A percentile compares a stretch with the other conserved stretches of the same genome.
Conservation (phyloP, 2,113 vertebrate genomes). For the Lepisosteus oculatus region DNA sequence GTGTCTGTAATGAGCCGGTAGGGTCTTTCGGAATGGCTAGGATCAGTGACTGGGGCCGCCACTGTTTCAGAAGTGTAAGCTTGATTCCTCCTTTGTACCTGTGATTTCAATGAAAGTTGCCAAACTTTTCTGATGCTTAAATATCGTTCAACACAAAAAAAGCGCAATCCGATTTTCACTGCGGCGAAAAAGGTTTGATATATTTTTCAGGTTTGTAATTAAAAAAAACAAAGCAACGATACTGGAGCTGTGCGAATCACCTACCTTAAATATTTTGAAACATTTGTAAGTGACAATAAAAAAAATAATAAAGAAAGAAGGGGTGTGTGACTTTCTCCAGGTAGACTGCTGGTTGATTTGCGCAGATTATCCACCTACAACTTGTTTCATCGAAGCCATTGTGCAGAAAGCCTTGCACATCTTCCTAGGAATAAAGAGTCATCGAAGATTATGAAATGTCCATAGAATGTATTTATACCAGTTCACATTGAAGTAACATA, state of each 20-base stretch:
- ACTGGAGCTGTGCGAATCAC: conserved; percentile 29
- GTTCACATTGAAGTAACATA: conserved; percentile 37
- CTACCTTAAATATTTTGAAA: conserved; percentile 36
- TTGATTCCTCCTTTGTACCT: conserved; percentile 15
- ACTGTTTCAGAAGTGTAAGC: conserved; percentile 20
- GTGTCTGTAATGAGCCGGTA: neutral
- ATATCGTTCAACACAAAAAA: neutral
- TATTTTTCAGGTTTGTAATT: conserved; percentile 37
- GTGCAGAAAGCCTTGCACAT: conserved; percentile 26
- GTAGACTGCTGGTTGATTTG: conserved; percentile 31
- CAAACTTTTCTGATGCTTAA: conserved; percentile 8
- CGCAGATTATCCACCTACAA: conserved; percentile 23
- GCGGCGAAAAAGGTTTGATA: conserved; percentile 33
- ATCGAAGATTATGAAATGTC: conserved; percentile 40
- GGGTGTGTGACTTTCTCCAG: conserved; percentile 32
- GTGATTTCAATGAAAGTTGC: conserved; percentile 12
- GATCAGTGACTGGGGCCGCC: too few species aligned
- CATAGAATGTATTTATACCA: conserved; percentile 55
- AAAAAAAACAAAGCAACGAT: conserved; percentile 21
- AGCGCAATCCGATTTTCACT: conserved; percentile 7
- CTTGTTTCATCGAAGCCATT: conserved; percentile 33
- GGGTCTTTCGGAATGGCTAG: conserved; percentile 21
- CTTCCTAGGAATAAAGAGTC: too few species aligned
- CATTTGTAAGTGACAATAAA: conserved; percentile 36
- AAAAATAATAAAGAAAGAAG: conserved; percentile 30